These are phyloP conservation scores for Scolopax mira DNA, from an alignment of 2,113 vertebrate genomes.

Conservation along the genomic window DNA sequence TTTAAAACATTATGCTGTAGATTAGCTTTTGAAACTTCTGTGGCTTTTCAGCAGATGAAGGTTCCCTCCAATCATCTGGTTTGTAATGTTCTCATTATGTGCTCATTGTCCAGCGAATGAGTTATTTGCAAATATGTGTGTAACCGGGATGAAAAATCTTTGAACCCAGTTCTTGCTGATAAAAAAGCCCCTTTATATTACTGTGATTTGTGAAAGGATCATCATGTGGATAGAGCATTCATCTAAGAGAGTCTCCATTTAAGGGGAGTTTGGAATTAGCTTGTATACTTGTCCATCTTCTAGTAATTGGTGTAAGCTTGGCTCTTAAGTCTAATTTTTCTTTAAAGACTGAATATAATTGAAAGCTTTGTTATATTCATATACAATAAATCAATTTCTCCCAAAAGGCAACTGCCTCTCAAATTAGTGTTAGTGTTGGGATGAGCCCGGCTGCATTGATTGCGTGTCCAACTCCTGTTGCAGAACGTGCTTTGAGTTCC, in stretches of 20 bases:
- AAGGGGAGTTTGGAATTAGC: background rate
- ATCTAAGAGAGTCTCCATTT: background rate
- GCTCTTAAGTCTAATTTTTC: background rate
- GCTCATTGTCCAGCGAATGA: background rate
- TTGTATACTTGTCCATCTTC: background rate
- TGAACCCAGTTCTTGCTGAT: background rate
- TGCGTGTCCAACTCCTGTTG: background rate
- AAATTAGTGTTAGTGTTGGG: background rate
- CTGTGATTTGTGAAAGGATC: background rate
- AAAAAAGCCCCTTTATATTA: background rate
- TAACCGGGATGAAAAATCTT: background rate
- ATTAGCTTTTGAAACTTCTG: background rate
- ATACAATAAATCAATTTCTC: background rate
- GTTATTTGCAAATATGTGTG: background rate
- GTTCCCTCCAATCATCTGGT: background rate
- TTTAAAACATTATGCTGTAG: background rate
- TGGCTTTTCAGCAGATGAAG: background rate
- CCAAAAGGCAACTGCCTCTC: background rate
- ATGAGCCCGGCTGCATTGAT: background rate
- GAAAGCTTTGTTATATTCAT: background rate
- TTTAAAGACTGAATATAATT: background rate
- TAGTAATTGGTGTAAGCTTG: background rate
- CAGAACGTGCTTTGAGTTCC: background rate
- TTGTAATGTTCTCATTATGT: background rate
- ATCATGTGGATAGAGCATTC: background rate